Evolutionary conservation across 30 jellyfish, hydroid and myxozoan species (phyloP).

Genomic region (Hydra vulgaris): DNA sequence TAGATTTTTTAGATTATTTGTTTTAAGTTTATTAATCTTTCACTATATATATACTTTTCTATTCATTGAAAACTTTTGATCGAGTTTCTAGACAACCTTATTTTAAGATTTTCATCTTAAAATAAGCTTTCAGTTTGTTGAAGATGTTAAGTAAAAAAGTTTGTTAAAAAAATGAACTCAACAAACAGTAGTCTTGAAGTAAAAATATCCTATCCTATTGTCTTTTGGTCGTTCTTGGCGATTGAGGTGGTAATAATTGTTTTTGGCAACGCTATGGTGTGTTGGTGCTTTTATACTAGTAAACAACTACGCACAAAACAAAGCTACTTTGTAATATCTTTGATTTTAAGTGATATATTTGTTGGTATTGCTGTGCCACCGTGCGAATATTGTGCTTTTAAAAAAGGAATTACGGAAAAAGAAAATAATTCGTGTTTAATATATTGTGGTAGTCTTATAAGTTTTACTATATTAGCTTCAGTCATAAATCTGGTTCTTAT

Average conservation of each 20-base stretch:
- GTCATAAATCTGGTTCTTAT: conserved; percentile 19
- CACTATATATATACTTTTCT: too few relatives aligned
- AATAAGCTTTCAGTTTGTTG: too few relatives aligned
- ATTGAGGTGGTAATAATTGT: conserved; percentile 9
- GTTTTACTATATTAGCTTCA: conserved; percentile 20
- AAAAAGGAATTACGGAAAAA: not conserved
- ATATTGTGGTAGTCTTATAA: conserved; percentile 23
- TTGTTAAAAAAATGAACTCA: not conserved
- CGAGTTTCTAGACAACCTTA: too few relatives aligned
- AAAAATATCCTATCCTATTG: not conserved
- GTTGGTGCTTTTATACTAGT: conserved; percentile 20
- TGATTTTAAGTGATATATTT: conserved; percentile 22
- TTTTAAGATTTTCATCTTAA: too few relatives aligned
- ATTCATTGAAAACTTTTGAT: too few relatives aligned
- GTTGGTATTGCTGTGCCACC: conserved; percentile 43
- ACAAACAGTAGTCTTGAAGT: not conserved
- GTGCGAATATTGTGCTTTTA: conserved; percentile 35
- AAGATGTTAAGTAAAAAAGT: too few relatives aligned
- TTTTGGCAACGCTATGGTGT: conserved; percentile 18
- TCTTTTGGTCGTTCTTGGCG: conserved; percentile 31
- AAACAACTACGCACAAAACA: conserved; percentile 13
- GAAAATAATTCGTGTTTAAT: conserved; percentile 5
- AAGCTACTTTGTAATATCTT: conserved; percentile 31
- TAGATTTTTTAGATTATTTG: too few relatives aligned
- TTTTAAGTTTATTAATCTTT: too few relatives aligned